Evolutionary conservation across 2,888 invertebrate species (phyloP), one percentile per base, ranked within the genome.

Genomic region (Tubulanus polymorphus): DNA sequence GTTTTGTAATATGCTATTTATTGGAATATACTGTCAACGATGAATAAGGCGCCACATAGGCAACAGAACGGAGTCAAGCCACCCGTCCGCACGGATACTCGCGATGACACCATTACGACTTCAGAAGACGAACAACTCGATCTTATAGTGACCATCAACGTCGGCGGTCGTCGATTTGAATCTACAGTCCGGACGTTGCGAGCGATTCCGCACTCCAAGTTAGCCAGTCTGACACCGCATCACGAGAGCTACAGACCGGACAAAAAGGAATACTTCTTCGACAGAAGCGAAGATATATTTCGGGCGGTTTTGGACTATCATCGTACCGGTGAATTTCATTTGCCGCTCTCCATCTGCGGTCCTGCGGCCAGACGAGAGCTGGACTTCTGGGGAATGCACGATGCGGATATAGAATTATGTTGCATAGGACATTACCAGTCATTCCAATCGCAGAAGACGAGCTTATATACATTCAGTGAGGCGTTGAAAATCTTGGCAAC

Each of bases 121-220:
- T n/a, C n/a, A n/a, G n/a, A n/a, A n/a, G n/a, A n/a, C n/a, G n/a
- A n/a, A n/a, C n/a, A n/a, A n/a, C n/a, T n/a, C n/a, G n/a, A n/a
- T n/a, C n/a, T n/a, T n/a, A n/a, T n/a, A n/a, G n/a, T n/a, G n/a
- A n/a, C n/a, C n/a, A 55, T 72, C 54, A 72, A 72, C 48, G 61
- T 72, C 1, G 70, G 72, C 1, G 72, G 72, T 0, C 61, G 61
- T 2, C 58, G 52, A 48, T 71, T 71, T 41, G 70, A 72, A 55
- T 71, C 71, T 0, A 69, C 66, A 57, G 61, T 61, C 23, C 63
- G 68, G 2, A 72, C 71, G n/a, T 29, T 68, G 6, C 51, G 54
- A 27, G 55, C 58, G 8, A 49, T 64, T 18, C 65, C 64, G 3
- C 57, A 61, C 52, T 64, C 63, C 27, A 55, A 57, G 1, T 48